Base-by-base conservation (phyloP, 2,113 vertebrate species). In the Cercopithecus mona region DNA sequence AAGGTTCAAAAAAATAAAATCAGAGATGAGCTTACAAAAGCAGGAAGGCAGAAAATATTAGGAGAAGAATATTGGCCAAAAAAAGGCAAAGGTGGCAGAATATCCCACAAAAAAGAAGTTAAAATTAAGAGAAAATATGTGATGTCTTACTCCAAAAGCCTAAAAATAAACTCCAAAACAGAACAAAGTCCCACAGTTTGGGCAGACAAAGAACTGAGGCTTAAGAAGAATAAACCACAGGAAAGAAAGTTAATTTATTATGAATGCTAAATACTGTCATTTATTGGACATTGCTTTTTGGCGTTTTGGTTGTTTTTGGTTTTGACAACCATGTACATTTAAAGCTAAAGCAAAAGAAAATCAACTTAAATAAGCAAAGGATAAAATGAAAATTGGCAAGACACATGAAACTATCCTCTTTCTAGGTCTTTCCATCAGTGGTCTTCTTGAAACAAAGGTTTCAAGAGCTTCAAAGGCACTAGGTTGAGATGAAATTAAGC, bases 311-410 rank as follows among this genome's bases (percentile, higher is more conserved):
- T 82, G 70, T 23, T 75, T 94, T 64, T 91, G 48, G 57, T 80
- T 92, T 79, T 86, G 72, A 93, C 35, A 55, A 84, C 23, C 12
- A 79, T 32, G 5, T 59, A 2, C 68, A n/a, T 68, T 93, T 91
- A 76, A 89, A 83, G 48, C 55, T 70, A 68, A 96, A 94, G 48
- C 40, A 43, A 88, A 92, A 87, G 40, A 52, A 88, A 66, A 87
- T 89, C 40, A 52, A 90, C 78, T 5, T 13, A 73, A 89, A 91
- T 14, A 50, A 78, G 32, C 5, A 52, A 78, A 59, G 6, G 30
- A 64, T 61, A 90, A 55, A 82, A 88, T 30, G 38, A 85, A 84
- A 82, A 92, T 32, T 18, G 8, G 55, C 45, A 55, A 70, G 93
- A 70, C 11, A 32, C 59, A 76, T 23, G 61, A 68, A 79, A 50